Conservation (phyloP, 37 sponge, comb jelly and placozoan species). For the Sycon ciliatum region DNA sequence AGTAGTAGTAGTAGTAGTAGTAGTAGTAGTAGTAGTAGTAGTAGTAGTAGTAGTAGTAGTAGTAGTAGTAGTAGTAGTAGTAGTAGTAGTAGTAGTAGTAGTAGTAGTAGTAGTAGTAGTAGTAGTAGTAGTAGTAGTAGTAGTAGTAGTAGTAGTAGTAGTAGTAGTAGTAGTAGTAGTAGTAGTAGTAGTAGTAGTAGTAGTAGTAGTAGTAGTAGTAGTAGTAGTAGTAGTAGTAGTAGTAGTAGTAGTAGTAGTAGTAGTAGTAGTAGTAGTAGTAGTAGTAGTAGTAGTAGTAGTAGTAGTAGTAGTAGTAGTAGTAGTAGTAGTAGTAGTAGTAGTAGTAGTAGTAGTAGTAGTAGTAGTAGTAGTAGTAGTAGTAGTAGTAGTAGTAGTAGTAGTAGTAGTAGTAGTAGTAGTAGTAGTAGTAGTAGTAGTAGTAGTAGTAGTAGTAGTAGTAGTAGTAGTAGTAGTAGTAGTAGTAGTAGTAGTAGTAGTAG, state of each 20-base stretch:
- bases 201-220: slow-evolving; percentile 6
- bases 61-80: slow-evolving; percentile 8
- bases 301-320: slow-evolving; percentile 8
- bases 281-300: slow-evolving; percentile 8
- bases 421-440: slow-evolving; percentile 8
- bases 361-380: slow-evolving; percentile 8
- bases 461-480: slow-evolving; percentile 8
- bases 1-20: slow-evolving; percentile 8
- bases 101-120: slow-evolving; percentile 8
- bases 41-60: slow-evolving; percentile 8
- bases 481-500: slow-evolving; percentile 8
- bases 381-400: slow-evolving; percentile 6
- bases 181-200: slow-evolving; percentile 8
- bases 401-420: slow-evolving; percentile 8
- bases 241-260: slow-evolving; percentile 8
- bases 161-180: slow-evolving; percentile 8
- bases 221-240: slow-evolving; percentile 8
- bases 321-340: slow-evolving; percentile 6
- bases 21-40: slow-evolving; percentile 6
- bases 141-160: slow-evolving; percentile 6
- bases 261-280: slow-evolving; percentile 6
- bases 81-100: slow-evolving; percentile 6
- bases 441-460: slow-evolving; percentile 6
- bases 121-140: slow-evolving; percentile 8
- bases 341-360: slow-evolving; percentile 8